Evolutionary conservation across 2,113 vertebrate genomes (phyloP).

Genomic region (Tachuris rubrigastra): DNA sequence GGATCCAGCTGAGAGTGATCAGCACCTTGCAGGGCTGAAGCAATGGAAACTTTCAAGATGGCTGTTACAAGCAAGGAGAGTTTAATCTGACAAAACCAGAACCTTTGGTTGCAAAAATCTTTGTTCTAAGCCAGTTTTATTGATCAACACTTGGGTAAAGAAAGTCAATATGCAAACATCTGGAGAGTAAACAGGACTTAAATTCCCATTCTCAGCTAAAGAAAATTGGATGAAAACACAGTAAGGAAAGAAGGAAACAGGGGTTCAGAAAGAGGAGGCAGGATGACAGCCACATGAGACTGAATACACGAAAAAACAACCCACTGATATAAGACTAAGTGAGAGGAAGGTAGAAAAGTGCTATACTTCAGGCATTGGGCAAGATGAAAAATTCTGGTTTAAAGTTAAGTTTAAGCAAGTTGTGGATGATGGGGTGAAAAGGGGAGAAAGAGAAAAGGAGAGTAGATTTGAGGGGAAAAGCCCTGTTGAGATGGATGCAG

Average conservation of each 20-base stretch:
- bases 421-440: fast-evolving
- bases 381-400: neutral
- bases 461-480: neutral
- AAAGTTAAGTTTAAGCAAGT: neutral
- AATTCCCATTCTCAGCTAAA: neutral
- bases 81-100: neutral
- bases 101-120: neutral
- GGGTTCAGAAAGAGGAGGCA: neutral
- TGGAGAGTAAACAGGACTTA: neutral
- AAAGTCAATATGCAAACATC: neutral
- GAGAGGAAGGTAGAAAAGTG: neutral
- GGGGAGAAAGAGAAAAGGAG: neutral
- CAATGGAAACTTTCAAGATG: neutral
- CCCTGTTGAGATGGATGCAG: neutral
- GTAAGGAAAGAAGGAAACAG: neutral
- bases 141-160: neutral
- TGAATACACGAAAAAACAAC: neutral
- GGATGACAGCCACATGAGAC: neutral
- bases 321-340: neutral
- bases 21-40: neutral
- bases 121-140: neutral
- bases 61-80: neutral
- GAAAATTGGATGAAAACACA: neutral
- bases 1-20: neutral
- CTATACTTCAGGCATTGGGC: neutral